Percentiles rank a stretch among this genome's conserved stretches.
Conservation (phyloP, 2,113 vertebrate species). For the Xiphias gladius region DNA sequence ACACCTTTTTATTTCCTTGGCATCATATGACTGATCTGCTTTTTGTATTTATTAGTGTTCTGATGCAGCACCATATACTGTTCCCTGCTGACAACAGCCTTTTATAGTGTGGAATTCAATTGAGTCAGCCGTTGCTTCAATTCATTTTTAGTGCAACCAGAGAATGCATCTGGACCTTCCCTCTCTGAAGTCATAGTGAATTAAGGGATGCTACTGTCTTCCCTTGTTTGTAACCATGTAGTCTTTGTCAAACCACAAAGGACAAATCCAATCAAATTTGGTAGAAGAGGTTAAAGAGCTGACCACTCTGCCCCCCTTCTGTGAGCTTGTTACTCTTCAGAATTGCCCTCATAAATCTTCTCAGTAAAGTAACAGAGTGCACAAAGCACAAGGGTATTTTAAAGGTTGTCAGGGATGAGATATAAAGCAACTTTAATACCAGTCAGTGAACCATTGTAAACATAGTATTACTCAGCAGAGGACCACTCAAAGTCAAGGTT, state of each 20-base stretch:
- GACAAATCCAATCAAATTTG: conserved; percentile 84
- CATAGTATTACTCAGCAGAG: conserved; percentile 64
- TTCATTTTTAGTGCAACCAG: conserved; percentile 61
- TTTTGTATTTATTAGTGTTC: conserved; percentile 73
- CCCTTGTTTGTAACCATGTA: conserved; percentile 71
- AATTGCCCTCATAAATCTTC: conserved; percentile 85
- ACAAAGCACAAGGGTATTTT: conserved; percentile 79
- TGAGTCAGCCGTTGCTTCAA: conserved; percentile 63
- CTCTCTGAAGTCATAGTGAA: conserved; percentile 64
- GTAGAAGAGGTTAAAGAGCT: conserved; percentile 76
- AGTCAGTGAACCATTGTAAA: conserved; percentile 76
- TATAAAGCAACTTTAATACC: conserved; percentile 80
- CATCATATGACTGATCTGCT: conserved; percentile 70
- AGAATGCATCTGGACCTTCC: conserved; percentile 51
- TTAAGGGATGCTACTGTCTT: conserved; percentile 65
- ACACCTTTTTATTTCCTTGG: conserved; percentile 70
- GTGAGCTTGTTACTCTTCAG: conserved; percentile 80
- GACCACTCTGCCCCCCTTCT: conserved; percentile 68
- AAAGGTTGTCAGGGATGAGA: conserved; percentile 82
- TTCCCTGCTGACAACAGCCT: conserved; percentile 69
- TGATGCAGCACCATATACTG: conserved; percentile 52
- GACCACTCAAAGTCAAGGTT: conserved; percentile 71
- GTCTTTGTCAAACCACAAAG: conserved; percentile 76
- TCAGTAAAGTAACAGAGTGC: conserved; percentile 73
- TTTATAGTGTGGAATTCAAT: conserved; percentile 76